These are phyloP conservation scores for Tor tambroides DNA, from an alignment of 2,113 vertebrate genomes.

Conservation along the genomic window DNA sequence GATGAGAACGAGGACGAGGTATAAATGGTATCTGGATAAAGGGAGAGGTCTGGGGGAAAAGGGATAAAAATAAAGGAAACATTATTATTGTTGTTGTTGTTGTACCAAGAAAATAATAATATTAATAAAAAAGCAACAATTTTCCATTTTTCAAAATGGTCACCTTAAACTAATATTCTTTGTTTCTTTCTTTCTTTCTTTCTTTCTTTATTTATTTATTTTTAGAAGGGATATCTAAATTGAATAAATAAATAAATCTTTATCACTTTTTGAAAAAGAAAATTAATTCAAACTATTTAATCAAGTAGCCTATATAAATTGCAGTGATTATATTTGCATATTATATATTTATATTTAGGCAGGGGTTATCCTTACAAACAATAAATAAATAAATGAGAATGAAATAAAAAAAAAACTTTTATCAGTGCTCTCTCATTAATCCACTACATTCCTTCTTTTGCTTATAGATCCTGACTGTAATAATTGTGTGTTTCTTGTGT, in stretches of 20 bases:
- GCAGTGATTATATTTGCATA: background rate
- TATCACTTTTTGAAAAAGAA: background rate
- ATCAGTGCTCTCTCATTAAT: background rate
- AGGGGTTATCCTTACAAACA: background rate
- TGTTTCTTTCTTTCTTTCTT: no score
- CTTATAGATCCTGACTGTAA: background rate
- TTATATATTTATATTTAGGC: background rate
- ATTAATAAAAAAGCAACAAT: no score
- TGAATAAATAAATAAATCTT: background rate
- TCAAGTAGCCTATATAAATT: background rate
- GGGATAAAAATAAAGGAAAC: background rate
- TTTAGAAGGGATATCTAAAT: background rate
- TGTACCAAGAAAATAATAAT: no score
- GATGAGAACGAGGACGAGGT: slow-evolving; percentile 38
- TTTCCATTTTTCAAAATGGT: no score
- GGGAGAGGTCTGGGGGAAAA: slow-evolving; percentile 63
- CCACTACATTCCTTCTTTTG: background rate
- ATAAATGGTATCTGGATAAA: slow-evolving; percentile 52
- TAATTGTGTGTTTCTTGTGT: background rate
- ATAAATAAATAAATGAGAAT: background rate
- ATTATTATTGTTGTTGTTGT: background rate
- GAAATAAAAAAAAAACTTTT: no score
- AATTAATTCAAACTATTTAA: background rate
- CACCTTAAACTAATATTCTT: no score
- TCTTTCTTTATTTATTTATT: no score